These are phyloP conservation scores for Thalassophryne amazonica DNA, from an alignment of 2,797 vertebrate genomes.

Conservation along the genomic window DNA sequence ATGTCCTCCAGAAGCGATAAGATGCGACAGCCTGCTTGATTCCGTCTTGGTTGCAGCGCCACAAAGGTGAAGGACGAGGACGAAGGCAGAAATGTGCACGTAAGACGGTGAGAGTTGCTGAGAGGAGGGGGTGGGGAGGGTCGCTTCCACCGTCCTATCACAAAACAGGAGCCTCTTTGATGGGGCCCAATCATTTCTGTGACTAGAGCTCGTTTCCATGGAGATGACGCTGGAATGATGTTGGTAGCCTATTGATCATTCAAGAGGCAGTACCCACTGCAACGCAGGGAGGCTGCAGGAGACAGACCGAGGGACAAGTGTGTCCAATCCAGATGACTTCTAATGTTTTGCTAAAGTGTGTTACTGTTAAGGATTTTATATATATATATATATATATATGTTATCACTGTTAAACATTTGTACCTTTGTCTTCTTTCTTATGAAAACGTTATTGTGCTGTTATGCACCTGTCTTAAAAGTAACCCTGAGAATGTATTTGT, in stretches of 20 bases:
- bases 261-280: conserved; percentile 70
- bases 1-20: conserved; percentile 40
- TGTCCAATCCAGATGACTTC: conserved; percentile 31
- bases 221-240: conserved; percentile 87
- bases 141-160: conserved; percentile 72
- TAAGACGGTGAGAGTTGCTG: conserved; percentile 66
- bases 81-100: conserved; percentile 52
- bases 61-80: conserved; percentile 68
- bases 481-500: no score
- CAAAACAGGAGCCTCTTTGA: conserved; percentile 69
- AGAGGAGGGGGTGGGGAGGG: conserved; percentile 67
- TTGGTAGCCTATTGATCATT: conserved; percentile 80
- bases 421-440: no score
- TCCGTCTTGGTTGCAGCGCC: conserved; percentile 51
- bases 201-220: conserved; percentile 79
- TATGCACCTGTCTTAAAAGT: no score
- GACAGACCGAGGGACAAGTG: conserved; percentile 54
- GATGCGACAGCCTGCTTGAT: conserved; percentile 53
- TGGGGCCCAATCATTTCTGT: conserved; percentile 71
- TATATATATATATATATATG: no score
- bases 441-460: no score
- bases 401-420: no score
- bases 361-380: no score
- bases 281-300: conserved; percentile 57
- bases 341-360: conserved; percentile 40